Conservation (phyloP, 2,797 vertebrate genomes). For the Oreortyx pictus region DNA sequence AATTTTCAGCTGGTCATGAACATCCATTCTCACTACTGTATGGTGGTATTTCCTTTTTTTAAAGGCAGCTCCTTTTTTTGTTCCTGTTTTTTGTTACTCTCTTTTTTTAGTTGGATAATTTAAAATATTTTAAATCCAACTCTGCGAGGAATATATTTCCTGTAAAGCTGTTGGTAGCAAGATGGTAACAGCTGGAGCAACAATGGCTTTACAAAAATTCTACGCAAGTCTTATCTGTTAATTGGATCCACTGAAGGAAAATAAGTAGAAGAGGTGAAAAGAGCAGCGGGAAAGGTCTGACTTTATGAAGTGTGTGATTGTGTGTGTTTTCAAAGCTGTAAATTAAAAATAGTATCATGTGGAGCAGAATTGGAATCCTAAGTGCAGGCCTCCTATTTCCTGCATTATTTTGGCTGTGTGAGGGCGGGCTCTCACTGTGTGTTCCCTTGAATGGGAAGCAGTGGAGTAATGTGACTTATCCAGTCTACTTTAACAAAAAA, state of each 20-base stretch:
- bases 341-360: conserved; percentile 40
- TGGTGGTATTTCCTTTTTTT: conserved; percentile 27
- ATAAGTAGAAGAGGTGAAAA: conserved; percentile 2
- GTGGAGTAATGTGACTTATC: not conserved
- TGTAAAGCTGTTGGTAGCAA: conserved; percentile 21
- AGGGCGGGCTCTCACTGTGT: not conserved
- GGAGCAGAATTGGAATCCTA: not conserved
- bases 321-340: conserved; percentile 46
- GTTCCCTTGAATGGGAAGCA: not conserved
- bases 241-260: conserved; percentile 33
- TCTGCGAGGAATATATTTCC: conserved; percentile 2
- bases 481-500: not conserved
- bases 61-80: conserved; percentile 34
- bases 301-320: conserved; percentile 18
- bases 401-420: not conserved
- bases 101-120: conserved; percentile 15
- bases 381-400: not conserved
- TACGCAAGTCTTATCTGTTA: not conserved
- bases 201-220: not conserved
- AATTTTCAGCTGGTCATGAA: not conserved
- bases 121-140: not conserved
- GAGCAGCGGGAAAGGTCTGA: conserved; percentile 34
- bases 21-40: conserved; percentile 32
- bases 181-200: conserved; percentile 39
- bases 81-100: conserved; percentile 8